Conservation (phyloP, 2,113 vertebrate genomes). For the Phocoena phocoena region DNA sequence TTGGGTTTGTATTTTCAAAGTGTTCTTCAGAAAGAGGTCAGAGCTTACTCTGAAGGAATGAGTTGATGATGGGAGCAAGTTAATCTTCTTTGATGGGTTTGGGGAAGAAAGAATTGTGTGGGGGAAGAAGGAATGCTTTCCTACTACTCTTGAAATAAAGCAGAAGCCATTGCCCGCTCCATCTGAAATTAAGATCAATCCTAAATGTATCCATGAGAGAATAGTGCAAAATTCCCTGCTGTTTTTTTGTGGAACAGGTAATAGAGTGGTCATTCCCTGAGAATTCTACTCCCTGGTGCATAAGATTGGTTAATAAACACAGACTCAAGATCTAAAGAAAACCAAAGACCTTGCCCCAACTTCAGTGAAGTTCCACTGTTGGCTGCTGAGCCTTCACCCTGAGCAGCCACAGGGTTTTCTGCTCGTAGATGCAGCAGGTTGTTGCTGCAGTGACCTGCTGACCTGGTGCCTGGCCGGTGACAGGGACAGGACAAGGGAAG, state of each 20-base stretch:
- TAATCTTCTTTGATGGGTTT: not conserved
- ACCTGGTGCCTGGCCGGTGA: not conserved
- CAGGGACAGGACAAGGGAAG: not conserved
- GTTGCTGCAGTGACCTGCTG: not conserved
- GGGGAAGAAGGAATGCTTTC: not conserved
- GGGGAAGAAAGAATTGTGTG: not conserved
- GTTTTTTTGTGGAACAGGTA: not conserved
- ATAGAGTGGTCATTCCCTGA: not conserved
- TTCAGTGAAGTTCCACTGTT: fast-evolving
- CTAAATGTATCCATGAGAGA: not conserved
- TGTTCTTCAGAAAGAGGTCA: not conserved
- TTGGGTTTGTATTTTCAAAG: not conserved
- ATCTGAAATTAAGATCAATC: not conserved
- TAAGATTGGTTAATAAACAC: not conserved
- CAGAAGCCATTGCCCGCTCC: not conserved
- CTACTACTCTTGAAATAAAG: not conserved
- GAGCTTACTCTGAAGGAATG: not conserved
- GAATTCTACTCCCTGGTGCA: not conserved
- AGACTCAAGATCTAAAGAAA: not conserved
- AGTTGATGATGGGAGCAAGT: not conserved
- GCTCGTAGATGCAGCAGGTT: not conserved
- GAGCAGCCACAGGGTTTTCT: not conserved
- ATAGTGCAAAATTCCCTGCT: not conserved
- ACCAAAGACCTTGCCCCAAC: not conserved
- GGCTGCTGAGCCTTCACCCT: not conserved